phyloP scores from a whole-genome alignment of 2,888 invertebrate species.

The Timema podura region DNA sequence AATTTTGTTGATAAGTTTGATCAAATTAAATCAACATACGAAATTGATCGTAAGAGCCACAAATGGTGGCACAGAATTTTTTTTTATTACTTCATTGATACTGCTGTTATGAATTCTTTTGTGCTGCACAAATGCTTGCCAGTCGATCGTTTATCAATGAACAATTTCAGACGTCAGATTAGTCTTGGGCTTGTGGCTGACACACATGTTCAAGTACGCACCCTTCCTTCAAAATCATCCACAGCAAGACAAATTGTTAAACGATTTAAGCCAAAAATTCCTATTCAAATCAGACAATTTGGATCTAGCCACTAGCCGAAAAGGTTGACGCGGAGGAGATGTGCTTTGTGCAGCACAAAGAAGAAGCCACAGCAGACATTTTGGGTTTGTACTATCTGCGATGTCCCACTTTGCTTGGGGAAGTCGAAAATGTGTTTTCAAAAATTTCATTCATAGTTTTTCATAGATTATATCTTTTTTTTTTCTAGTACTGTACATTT shows the following conservation, averaged over 20 bases:
- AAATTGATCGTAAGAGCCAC: conserved; percentile 37
- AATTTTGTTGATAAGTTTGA: conserved; percentile 39
- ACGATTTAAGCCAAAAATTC: conserved; percentile 8
- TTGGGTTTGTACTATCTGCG: conserved; percentile 31
- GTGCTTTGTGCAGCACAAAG: conserved; percentile 32
- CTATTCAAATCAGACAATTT: conserved; percentile 18
- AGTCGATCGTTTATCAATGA: background rate
- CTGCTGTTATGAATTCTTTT: conserved; percentile 31
- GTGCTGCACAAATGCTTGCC: background rate
- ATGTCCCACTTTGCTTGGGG: conserved; percentile 31
- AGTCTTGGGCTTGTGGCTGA: conserved; percentile 18
- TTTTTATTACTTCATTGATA: conserved; percentile 37
- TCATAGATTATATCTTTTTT: too few species aligned
- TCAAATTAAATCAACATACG: conserved; percentile 37
- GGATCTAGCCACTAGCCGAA: conserved; percentile 32
- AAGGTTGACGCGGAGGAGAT: conserved; percentile 28
- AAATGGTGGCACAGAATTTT: conserved; percentile 40
- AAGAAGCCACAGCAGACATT: conserved; percentile 30
- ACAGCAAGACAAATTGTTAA: conserved; percentile 24
- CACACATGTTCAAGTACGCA: background rate
- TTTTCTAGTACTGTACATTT: too few species aligned
- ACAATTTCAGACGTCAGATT: conserved; percentile 19
- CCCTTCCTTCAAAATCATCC: conserved; percentile 14
- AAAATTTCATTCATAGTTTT: conserved; percentile 14
- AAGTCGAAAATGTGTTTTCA: conserved; percentile 30